phyloP scores from a whole-genome alignment of 1,140 invertebrate genomes.

The Colletes latitarsis region DNA sequence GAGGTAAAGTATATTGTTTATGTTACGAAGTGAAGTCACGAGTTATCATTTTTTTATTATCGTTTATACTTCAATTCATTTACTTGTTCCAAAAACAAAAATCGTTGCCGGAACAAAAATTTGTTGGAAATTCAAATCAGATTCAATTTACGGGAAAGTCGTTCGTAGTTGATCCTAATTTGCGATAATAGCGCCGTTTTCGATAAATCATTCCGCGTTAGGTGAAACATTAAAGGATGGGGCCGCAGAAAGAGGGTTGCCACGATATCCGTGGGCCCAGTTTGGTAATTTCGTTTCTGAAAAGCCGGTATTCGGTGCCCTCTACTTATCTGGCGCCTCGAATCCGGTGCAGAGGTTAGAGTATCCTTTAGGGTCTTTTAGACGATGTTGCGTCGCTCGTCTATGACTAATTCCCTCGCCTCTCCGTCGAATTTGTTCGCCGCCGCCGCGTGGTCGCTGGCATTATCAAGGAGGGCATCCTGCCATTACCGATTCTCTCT shows the following conservation, averaged over 20 bases:
- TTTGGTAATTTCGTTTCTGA: constrained; percentile 54
- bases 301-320: constrained; percentile 48
- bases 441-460: constrained; percentile 31
- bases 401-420: constrained; percentile 58
- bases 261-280: constrained; percentile 3
- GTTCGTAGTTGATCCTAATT: constrained; percentile 43
- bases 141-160: constrained; percentile 37
- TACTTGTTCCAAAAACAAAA: too few relatives aligned
- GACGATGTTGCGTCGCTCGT: constrained; percentile 44
- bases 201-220: constrained; percentile 49
- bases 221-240: constrained; percentile 25
- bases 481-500: constrained; percentile 62
- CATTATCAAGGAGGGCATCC: constrained; percentile 59
- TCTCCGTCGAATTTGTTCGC: constrained; percentile 14
- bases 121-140: too few relatives aligned
- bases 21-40: too few relatives aligned
- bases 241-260: neutral
- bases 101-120: too few relatives aligned
- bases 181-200: constrained; percentile 30
- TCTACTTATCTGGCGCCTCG: constrained; percentile 74
- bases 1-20: too few relatives aligned
- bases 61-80: too few relatives aligned
- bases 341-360: constrained; percentile 59
- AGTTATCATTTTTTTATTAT: too few relatives aligned
- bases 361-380: constrained; percentile 25